phyloP scores from a whole-genome alignment of 2,888 invertebrate genomes.

The Aethes cnicana region DNA sequence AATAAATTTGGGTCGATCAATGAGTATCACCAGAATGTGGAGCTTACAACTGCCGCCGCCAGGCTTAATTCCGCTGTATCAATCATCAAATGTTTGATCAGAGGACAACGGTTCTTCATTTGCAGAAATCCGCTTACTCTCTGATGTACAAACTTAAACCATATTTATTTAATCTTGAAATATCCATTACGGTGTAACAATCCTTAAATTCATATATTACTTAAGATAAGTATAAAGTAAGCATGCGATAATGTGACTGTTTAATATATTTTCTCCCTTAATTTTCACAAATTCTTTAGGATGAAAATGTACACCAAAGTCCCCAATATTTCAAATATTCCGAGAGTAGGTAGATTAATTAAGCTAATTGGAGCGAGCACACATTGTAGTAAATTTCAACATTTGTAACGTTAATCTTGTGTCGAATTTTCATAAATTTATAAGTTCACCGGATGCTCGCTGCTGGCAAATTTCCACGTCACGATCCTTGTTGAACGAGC shows the following conservation, averaged over 20 bases:
- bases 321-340: conserved; percentile 12
- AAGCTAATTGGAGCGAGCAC: conserved; percentile 34
- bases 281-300: too few species aligned
- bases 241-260: too few species aligned
- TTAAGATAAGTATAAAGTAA: too few species aligned
- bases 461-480: conserved; percentile 64
- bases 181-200: too few species aligned
- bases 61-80: conserved; percentile 72
- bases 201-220: too few species aligned
- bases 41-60: conserved; percentile 5
- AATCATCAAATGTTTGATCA: conserved; percentile 67
- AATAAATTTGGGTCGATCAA: conserved; percentile 12
- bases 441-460: conserved; percentile 59
- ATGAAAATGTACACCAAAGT: too few species aligned
- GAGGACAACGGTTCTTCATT: conserved; percentile 50
- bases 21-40: conserved; percentile 5
- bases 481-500: conserved; percentile 40
- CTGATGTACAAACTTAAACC: too few species aligned
- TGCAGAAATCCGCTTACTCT: too few species aligned
- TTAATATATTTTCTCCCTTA: too few species aligned
- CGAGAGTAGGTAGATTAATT: conserved; percentile 1
- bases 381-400: conserved; percentile 50
- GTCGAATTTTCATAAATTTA: conserved; percentile 69
- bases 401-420: conserved; percentile 61
- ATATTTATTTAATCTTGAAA: too few species aligned